Evolutionary conservation across 2,113 vertebrate species (phyloP).

Genomic region (Barnardius zonarius): DNA sequence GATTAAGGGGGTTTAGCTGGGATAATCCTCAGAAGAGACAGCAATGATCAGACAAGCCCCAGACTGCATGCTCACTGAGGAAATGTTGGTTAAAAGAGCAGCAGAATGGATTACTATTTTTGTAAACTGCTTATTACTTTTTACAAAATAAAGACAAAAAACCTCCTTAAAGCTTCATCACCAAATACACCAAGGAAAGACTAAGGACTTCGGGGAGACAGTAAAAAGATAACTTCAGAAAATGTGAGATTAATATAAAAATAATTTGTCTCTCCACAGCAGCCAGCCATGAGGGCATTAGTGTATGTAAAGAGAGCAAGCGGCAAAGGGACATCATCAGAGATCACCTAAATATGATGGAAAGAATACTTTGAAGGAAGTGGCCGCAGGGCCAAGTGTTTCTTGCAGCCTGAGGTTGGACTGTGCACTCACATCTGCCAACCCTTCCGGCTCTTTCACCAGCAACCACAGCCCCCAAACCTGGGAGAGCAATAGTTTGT

Average conservation of each 20-base stretch:
- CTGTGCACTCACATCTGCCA: accelerated
- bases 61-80: background rate
- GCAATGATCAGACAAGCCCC: background rate
- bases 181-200: background rate
- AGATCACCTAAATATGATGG: background rate
- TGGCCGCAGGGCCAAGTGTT: background rate
- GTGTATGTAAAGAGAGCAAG: background rate
- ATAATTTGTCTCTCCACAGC: background rate
- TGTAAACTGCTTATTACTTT: background rate
- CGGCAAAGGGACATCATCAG: background rate
- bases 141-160: background rate
- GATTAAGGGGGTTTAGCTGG: background rate
- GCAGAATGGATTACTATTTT: background rate
- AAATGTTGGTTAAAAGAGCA: background rate
- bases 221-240: background rate
- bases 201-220: background rate
- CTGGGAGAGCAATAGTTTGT: background rate
- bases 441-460: background rate
- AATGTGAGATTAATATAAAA: background rate
- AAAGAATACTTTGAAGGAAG: background rate
- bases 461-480: background rate
- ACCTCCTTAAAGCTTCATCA: background rate
- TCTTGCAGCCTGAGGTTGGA: background rate
- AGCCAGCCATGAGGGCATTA: background rate
- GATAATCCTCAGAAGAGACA: background rate